Percentiles rank a stretch among this genome's conserved stretches.
These are phyloP conservation scores for Zaprionus vittiger DNA, from an alignment of 1,140 invertebrate genomes.

Conservation along the genomic window DNA sequence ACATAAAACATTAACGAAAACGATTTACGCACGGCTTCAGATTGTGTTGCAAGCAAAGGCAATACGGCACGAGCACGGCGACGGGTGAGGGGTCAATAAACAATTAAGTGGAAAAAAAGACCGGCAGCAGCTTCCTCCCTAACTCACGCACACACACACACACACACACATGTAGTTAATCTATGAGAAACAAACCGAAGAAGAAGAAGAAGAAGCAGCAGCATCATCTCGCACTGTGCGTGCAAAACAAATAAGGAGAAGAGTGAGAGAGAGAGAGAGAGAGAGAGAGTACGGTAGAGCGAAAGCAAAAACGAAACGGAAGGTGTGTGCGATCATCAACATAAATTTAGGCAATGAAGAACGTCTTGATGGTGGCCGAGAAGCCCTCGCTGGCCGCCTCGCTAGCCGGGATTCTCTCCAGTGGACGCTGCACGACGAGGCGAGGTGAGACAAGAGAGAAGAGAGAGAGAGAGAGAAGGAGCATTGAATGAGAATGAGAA, in stretches of 20 bases:
- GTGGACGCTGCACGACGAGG: slow-evolving; percentile 91
- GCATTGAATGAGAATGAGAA: neutral
- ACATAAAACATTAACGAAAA: neutral
- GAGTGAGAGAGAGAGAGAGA: slow-evolving; percentile 10
- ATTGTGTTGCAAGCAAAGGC: slow-evolving; percentile 7
- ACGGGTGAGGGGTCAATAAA: neutral
- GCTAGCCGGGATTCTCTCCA: slow-evolving; percentile 97
- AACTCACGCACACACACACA: slow-evolving; percentile 8
- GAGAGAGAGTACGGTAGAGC: slow-evolving; percentile 7
- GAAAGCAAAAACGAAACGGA: slow-evolving; percentile 10
- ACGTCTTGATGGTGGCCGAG: slow-evolving; percentile 99
- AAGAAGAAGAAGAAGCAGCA: slow-evolving; percentile 16
- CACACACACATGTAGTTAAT: slow-evolving; percentile 28
- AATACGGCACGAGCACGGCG: neutral
- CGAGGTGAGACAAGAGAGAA: slow-evolving; percentile 89
- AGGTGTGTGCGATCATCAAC: slow-evolving; percentile 46
- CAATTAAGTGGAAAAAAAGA: slow-evolving; percentile 15
- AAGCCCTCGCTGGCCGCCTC: slow-evolving; percentile 99
- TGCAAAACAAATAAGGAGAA: slow-evolving; percentile 12
- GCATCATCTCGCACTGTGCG: slow-evolving; percentile 28
- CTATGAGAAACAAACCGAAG: slow-evolving; percentile 13
- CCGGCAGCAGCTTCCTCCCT: slow-evolving; percentile 43
- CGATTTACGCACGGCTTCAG: neutral
- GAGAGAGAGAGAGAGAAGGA: neutral
- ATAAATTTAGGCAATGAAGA: slow-evolving; percentile 89